phyloP scores from a whole-genome alignment of 2,888 invertebrate genomes.

The Coenonympha arcania region DNA sequence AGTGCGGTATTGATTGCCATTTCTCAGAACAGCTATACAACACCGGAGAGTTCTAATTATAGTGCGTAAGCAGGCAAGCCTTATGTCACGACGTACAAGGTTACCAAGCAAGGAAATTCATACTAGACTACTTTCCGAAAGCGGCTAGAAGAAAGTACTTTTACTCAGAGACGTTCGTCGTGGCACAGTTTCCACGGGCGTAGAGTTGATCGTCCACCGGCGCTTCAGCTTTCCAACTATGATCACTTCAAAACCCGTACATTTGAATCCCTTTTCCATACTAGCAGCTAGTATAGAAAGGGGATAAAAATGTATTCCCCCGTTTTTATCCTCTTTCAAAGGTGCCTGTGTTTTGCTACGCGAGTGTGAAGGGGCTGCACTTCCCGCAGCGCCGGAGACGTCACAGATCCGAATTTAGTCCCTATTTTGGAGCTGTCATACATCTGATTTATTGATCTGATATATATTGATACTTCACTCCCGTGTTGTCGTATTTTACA shows the following conservation, averaged over 20 bases:
- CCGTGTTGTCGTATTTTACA: no score
- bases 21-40: conserved; percentile 50
- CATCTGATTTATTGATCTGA: no score
- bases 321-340: no score
- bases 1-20: conserved; percentile 46
- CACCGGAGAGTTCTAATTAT: conserved; percentile 54
- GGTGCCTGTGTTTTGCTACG: no score
- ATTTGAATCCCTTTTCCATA: no score
- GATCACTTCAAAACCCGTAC: conserved; percentile 43
- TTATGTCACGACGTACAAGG: conserved; percentile 68
- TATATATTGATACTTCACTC: no score
- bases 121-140: conserved; percentile 68
- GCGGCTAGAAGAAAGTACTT: conserved; percentile 73
- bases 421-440: no score
- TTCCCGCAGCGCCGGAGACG: no score
- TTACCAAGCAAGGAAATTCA: conserved; percentile 62
- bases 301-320: no score
- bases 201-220: conserved; percentile 29
- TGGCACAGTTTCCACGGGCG: conserved; percentile 70
- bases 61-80: conserved; percentile 48
- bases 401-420: no score
- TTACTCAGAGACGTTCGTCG: conserved; percentile 64
- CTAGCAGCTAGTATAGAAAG: no score
- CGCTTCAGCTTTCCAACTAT: conserved; percentile 50
- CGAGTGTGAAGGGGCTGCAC: no score